Base-by-base conservation (phyloP, 1,140 invertebrate genomes). In the Alviniconcha marisindica region DNA sequence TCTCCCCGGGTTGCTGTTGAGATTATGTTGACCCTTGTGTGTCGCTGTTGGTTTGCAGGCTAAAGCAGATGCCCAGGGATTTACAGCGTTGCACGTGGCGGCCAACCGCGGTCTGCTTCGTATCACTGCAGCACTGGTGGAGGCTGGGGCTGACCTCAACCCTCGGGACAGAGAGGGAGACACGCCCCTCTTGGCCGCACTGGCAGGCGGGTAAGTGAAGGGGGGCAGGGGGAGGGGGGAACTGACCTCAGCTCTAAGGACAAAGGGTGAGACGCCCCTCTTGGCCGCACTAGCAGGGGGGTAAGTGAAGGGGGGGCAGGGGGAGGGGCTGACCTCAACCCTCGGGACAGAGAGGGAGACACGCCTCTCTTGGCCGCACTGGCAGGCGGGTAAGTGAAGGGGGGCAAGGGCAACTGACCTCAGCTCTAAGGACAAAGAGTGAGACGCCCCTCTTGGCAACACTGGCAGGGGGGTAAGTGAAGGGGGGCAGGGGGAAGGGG, bases 71-170 rank as follows among this genome's bases (percentile, higher is more conserved):
- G 28, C 71, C 2, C 21, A 42, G 31, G 77, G 51, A 33, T 18
- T 87, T 14, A 89, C 87, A 24, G 83, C 88, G 38, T 77, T 90
- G 31, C 87, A 88, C 38, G 48, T 88, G 12, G 86, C 89, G 2
- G 79, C 83, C 40, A 86, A 89, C 40, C 83, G 85, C 7, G 89
- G 89, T 5, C 81, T 89, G 71, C 74, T 74, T 15, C 77, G 80
- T 0, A 56, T 90, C 2, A 81, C 87, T 1, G 31, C 73, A 15
- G 28, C 87, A 0, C 78, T 90, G 63, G 51, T 89, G 5, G 77
- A 83, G 28, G 69, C 74, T 33, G 83, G 84, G 12, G 86, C 87
- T 21, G 71, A 87, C 69, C 78, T 84, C 4, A 77, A 90, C 36
- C 40, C 80, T 1, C 48, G 40, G n/a, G 83, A 87, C 24, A 51